A percentile compares a stretch with the other conserved stretches of the same genome.
Evolutionary conservation across 1,140 invertebrate species (phyloP).

Genomic region (Mactra quadrangularis): DNA sequence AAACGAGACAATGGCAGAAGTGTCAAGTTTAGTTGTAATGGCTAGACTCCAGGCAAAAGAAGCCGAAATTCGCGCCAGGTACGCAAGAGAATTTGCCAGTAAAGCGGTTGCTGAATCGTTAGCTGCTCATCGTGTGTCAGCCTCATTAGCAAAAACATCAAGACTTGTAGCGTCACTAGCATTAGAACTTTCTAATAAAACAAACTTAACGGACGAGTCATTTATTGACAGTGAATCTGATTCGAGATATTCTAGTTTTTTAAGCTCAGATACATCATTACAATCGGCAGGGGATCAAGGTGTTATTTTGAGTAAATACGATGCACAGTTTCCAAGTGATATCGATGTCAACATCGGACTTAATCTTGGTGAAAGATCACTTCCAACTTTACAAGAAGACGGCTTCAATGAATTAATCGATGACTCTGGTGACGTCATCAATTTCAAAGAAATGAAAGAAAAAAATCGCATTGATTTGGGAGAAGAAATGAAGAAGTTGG

Average conservation of each 20-base stretch:
- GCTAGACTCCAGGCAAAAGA: constrained; percentile 37
- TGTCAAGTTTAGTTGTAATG: constrained; percentile 11
- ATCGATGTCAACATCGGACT: background rate
- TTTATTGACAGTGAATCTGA: constrained; percentile 6
- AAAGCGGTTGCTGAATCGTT: constrained; percentile 22
- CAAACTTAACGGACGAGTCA: background rate
- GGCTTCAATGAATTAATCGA: no score
- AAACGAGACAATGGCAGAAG: constrained; percentile 11
- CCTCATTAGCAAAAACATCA: constrained; percentile 32
- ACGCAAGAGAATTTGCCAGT: constrained; percentile 34
- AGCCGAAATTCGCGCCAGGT: constrained; percentile 49
- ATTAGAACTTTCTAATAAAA: constrained; percentile 35
- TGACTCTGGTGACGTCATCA: background rate
- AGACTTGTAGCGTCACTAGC: constrained; percentile 44
- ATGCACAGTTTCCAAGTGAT: background rate
- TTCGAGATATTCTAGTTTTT: background rate
- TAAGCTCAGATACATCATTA: background rate
- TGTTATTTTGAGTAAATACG: background rate
- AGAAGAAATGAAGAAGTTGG: constrained; percentile 13
- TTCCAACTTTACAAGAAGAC: background rate
- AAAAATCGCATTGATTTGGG: background rate
- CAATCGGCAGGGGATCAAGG: background rate
- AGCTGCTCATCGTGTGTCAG: constrained; percentile 31
- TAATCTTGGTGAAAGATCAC: background rate
- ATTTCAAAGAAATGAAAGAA: background rate